A percentile compares a stretch with the other conserved stretches of the same genome.
Conservation (phyloP, 2,113 vertebrate species). For the Anarrhichthys ocellatus region DNA sequence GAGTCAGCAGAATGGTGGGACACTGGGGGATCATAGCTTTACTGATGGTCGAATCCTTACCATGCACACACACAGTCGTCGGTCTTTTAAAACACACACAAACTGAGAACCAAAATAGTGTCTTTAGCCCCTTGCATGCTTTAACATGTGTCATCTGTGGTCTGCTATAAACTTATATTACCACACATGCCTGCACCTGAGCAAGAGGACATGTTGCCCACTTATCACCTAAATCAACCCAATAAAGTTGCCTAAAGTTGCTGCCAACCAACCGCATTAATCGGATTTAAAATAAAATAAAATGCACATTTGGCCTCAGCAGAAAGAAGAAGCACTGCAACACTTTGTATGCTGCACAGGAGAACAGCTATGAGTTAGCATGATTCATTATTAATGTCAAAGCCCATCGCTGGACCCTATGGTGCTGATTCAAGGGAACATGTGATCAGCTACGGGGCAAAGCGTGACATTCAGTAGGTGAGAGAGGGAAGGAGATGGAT, state of each 20-base stretch:
- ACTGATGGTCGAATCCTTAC: constrained; percentile 18
- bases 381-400: constrained; percentile 68
- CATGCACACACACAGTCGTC: not conserved
- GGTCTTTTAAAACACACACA: not conserved
- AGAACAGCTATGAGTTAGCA: constrained; percentile 41
- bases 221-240: constrained; percentile 14
- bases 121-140: not conserved
- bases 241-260: constrained; percentile 1
- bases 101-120: not conserved
- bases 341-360: constrained; percentile 19
- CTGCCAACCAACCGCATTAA: not conserved
- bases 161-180: constrained; percentile 26
- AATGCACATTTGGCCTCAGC: not conserved
- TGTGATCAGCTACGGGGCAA: constrained; percentile 43
- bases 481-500: constrained; percentile 12
- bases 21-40: constrained; percentile 27
- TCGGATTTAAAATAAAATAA: not conserved
- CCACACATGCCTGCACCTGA: not conserved
- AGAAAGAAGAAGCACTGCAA: constrained; percentile 8
- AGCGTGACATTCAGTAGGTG: constrained; percentile 10
- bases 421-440: constrained; percentile 46
- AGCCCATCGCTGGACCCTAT: constrained; percentile 38
- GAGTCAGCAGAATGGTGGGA: constrained; percentile 56
- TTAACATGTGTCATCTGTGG: constrained; percentile 12
- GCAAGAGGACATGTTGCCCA: constrained; percentile 1